Conservation (phyloP, 2,797 vertebrate species). For the Podarcis lilfordi region DNA sequence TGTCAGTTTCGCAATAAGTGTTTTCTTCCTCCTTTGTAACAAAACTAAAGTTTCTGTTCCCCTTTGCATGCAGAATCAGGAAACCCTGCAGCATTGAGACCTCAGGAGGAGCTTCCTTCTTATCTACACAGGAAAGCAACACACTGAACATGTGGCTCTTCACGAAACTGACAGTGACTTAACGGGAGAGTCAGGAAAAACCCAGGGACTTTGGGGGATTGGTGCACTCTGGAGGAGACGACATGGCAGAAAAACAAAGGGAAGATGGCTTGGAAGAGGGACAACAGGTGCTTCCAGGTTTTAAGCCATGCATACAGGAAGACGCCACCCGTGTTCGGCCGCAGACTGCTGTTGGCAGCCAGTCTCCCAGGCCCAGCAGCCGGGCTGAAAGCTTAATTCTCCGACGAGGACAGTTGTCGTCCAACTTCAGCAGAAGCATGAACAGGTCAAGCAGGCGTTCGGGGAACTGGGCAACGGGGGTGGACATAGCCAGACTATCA, state of each 20-base stretch:
- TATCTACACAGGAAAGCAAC: background rate
- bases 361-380: conserved; percentile 11
- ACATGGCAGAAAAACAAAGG: background rate
- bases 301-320: no score
- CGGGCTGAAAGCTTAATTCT: conserved; percentile 5
- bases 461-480: conserved; percentile 36
- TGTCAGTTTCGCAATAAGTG: background rate
- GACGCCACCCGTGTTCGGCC: background rate
- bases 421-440: conserved; percentile 18
- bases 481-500: conserved; percentile 24
- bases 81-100: conserved; percentile 7
- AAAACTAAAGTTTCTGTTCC: conserved; percentile 22
- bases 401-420: background rate
- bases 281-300: rapidly evolving
- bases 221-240: background rate
- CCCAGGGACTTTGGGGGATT: background rate
- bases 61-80: conserved; percentile 35
- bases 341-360: background rate
- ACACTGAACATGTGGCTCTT: background rate
- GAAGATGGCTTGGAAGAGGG: background rate
- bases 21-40: background rate
- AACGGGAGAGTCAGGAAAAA: background rate
- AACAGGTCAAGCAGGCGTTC: background rate
- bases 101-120: background rate
- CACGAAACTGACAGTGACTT: background rate